Conservation (phyloP, 2,113 vertebrate species). For the Myanophis thanlyinensis region DNA sequence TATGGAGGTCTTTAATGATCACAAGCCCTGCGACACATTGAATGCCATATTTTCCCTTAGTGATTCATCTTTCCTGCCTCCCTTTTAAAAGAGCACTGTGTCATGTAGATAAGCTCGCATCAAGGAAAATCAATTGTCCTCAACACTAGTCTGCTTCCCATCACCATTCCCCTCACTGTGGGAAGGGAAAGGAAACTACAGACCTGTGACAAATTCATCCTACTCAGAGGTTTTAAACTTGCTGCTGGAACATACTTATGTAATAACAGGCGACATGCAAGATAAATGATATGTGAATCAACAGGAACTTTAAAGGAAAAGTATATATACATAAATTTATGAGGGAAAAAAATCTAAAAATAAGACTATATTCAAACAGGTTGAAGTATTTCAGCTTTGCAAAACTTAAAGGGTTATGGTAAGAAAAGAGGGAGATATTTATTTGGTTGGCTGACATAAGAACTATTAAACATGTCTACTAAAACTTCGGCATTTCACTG, state of each 20-base stretch:
- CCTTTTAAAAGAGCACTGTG: conserved; percentile 10
- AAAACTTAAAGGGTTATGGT: not conserved
- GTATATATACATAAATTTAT: not conserved
- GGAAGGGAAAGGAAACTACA: conserved; percentile 9
- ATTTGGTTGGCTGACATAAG: not conserved
- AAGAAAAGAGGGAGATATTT: not conserved
- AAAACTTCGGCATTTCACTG: not conserved
- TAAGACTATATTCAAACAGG: not conserved
- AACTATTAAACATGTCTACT: not conserved
- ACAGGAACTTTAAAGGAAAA: not conserved
- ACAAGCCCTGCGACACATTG: not conserved
- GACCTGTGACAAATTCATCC: conserved; percentile 1
- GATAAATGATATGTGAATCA: not conserved
- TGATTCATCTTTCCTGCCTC: not conserved
- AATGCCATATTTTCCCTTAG: conserved; percentile 9
- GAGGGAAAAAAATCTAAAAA: not conserved
- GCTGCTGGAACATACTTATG: not conserved
- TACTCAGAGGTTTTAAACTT: conserved; percentile 14
- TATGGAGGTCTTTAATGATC: conserved; percentile 26
- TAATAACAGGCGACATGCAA: not conserved
- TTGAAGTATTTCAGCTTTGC: not conserved
- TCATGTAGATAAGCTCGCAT: not conserved
- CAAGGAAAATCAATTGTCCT: conserved; percentile 30
- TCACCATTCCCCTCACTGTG: not conserved
- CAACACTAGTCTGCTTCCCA: not conserved